These are phyloP conservation scores for Pipistrellus nathusii DNA, from an alignment of 2,797 vertebrate species.

Conservation along the genomic window DNA sequence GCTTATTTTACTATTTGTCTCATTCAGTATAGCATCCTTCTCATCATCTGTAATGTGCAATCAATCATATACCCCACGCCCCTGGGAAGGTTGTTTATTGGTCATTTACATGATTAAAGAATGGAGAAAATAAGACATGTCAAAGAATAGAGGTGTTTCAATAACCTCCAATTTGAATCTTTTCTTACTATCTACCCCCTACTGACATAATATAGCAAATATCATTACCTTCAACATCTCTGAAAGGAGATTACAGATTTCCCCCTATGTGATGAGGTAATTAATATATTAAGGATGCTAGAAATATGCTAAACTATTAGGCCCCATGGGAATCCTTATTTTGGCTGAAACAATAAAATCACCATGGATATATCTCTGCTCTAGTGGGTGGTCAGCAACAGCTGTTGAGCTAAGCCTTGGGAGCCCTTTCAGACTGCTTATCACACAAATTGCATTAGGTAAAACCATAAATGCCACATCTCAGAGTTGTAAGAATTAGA, in stretches of 20 bases:
- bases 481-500: constrained; percentile 54
- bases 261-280: background rate
- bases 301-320: constrained; percentile 65
- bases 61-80: constrained; percentile 62
- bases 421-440: constrained; percentile 58
- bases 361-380: constrained; percentile 78
- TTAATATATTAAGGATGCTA: constrained; percentile 70
- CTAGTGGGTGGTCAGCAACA: constrained; percentile 70
- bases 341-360: constrained; percentile 69
- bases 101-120: constrained; percentile 82
- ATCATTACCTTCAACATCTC: constrained; percentile 54
- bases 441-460: constrained; percentile 72
- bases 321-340: constrained; percentile 65
- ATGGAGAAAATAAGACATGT: constrained; percentile 73
- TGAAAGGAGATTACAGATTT: constrained; percentile 46
- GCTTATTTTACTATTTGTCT: constrained; percentile 77
- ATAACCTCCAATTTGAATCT: constrained; percentile 75
- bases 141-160: constrained; percentile 79
- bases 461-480: constrained; percentile 62
- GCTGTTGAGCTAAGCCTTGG: constrained; percentile 71
- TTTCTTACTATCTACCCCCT: constrained; percentile 50
- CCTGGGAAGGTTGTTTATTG: constrained; percentile 73
- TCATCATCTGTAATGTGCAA: constrained; percentile 79
- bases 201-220: constrained; percentile 55
- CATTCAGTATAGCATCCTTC: constrained; percentile 67